Base-by-base conservation (phyloP, 2,113 vertebrate genomes). In the Microcebus tavaratra region DNA sequence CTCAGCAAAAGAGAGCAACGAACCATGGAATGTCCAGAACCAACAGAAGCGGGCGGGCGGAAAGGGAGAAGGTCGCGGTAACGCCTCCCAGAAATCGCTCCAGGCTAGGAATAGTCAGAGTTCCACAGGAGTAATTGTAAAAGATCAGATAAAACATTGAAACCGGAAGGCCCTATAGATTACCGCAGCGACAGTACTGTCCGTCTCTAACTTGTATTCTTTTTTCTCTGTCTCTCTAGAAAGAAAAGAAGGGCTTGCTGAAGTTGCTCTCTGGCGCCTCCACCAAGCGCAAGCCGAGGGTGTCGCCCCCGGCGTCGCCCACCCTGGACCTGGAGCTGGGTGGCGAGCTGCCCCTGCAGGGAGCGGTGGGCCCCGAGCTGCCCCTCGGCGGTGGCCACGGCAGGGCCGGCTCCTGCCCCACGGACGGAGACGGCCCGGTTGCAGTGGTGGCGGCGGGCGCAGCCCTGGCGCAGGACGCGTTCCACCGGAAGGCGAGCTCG, bases 171-270 rank as follows among this genome's bases (percentile, higher is more conserved):
- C 48, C 21, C 7, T 53, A 0, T 14, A 8, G 23, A 70, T 90
- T 68, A 70, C 3, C 50, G 11, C 3, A 68, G 9, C 36, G 45
- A 9, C 13, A 45, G 42, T 63, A 18, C 9, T 17, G 1, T 27
- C 61, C 0, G 2, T 57, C 82, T 84, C 90, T 48, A 84, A 70
- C 84, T 88, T 45, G 89, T 94, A 83, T 92, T 6, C 0, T 68
- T 88, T 98, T 97, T 93, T 93, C 55, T 84, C 17, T 39, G 89
- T 84, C 53, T 39, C 90, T 96, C 65, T 98, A 99, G 99, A 99
- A 99, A 98, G 99, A 99, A 98, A 99, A 99, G 97, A 99, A 99
- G 65, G 99, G 99, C 61, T 98, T 99, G 61, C 98, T 99, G 95
- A 99, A 99, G 96, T 98, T 99, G 92, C 98, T 99, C 94, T 99